Conservation (phyloP, 2,888 invertebrate species). For the Cerastis rubricosa region DNA sequence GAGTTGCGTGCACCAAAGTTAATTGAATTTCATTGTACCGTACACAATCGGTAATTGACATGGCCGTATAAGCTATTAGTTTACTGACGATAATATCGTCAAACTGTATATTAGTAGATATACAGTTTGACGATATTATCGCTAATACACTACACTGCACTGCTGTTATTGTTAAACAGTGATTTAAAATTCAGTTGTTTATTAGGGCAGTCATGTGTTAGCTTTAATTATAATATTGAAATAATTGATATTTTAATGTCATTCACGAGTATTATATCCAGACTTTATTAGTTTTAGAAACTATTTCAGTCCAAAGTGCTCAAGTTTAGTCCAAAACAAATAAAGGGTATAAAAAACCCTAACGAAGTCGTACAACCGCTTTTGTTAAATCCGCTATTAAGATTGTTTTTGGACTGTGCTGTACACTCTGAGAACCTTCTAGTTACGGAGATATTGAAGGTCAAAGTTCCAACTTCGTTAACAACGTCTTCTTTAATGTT, state of each 20-base stretch:
- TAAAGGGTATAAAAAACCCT: too few species aligned
- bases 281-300: not conserved
- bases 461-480: too few species aligned
- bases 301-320: too few species aligned
- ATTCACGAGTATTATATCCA: not conserved
- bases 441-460: too few species aligned
- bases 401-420: too few species aligned
- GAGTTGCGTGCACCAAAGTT: slow-evolving; percentile 32
- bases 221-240: not conserved
- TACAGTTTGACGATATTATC: too few species aligned
- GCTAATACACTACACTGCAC: too few species aligned
- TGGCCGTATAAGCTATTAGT: slow-evolving; percentile 20
- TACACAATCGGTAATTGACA: slow-evolving; percentile 27
- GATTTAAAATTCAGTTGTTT: slow-evolving; percentile 6
- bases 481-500: too few species aligned
- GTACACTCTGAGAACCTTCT: too few species aligned
- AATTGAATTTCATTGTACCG: slow-evolving; percentile 58
- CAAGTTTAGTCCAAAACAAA: not conserved
- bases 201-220: not conserved
- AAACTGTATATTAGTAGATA: too few species aligned
- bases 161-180: not conserved
- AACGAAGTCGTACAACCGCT: too few species aligned
- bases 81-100: not conserved
- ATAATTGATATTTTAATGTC: not conserved
- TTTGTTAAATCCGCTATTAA: too few species aligned